These are phyloP conservation scores for Microcebus lehilahytsara DNA, from an alignment of 2,113 vertebrate genomes.

Conservation along the genomic window DNA sequence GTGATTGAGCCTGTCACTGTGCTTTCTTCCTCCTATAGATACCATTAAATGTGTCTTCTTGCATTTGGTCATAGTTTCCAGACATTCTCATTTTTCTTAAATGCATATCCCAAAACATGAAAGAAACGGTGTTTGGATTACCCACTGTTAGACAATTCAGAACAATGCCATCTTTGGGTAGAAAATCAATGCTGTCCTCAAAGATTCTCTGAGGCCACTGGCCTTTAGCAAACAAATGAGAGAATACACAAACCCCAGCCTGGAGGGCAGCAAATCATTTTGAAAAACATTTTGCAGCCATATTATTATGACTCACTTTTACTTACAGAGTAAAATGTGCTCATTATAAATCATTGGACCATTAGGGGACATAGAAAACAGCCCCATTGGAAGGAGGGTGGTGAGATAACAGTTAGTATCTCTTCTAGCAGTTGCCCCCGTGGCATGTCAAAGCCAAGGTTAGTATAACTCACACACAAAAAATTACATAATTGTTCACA, in stretches of 20 bases:
- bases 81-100: background rate
- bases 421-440: background rate
- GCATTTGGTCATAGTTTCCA: background rate
- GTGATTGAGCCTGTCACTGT: background rate
- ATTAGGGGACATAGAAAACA: background rate
- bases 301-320: background rate
- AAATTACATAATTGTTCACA: background rate
- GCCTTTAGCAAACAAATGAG: background rate
- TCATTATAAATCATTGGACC: background rate
- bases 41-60: background rate
- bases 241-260: background rate
- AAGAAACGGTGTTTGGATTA: background rate
- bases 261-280: background rate
- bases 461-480: background rate
- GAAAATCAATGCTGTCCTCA: background rate
- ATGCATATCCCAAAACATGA: background rate
- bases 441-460: background rate
- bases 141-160: background rate
- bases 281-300: background rate
- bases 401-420: background rate
- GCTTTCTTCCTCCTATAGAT: background rate
- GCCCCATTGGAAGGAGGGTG: background rate
- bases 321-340: background rate
- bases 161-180: background rate
- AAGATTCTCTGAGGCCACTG: background rate